Base-by-base conservation (phyloP, 2,888 invertebrate genomes). In the Lasioglossum pauxillum region DNA sequence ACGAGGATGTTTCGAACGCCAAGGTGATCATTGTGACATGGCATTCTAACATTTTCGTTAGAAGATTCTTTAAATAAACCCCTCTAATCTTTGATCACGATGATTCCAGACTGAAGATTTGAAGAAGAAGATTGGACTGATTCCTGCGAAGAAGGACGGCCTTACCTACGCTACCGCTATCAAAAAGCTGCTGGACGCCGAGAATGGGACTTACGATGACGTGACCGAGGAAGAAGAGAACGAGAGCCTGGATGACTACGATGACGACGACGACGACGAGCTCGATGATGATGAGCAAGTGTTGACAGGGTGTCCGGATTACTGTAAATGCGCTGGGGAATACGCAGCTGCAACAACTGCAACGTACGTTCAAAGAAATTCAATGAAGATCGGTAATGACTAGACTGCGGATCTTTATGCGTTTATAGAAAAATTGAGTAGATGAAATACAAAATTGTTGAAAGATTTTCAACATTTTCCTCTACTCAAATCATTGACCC, bases 281-380 rank as follows among this genome's bases (percentile, higher is more conserved):
- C 84, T 91, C 46, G 90, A 91, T 2, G 93, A 93, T 41, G 93
- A 94, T 7, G 94, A 94, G 78, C 92, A 93, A 71, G 85, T 93
- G 7, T 88, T 92, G 90, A 90, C 92, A 3, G 90, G 93, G 31
- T 95, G 95, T 78, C 95, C 95, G 27, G 91, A 93, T 85, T 93
- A 93, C 67, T 95, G 95, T 82, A 92, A 90, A 77, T 95, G 95
- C 86, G 83, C 87, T 8, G 93, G 93, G 2, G 93, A 93, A 82
- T 95, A 92, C 79, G 92, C 93, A 74, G 90, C 93, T 88, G 91
- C 92, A 72, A 92, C 92, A 23, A 94, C 94, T 81, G 95, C 95
- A 35, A 94, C 92, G 95, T 95, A 93, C 14, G 90, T 84, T 71
- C n/a, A 64, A 10, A 31, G 19, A 10, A 5, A 38, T 72, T 72